phyloP scores from a whole-genome alignment of 1,140 invertebrate genomes.

The Pentalonia nigronervosa region DNA sequence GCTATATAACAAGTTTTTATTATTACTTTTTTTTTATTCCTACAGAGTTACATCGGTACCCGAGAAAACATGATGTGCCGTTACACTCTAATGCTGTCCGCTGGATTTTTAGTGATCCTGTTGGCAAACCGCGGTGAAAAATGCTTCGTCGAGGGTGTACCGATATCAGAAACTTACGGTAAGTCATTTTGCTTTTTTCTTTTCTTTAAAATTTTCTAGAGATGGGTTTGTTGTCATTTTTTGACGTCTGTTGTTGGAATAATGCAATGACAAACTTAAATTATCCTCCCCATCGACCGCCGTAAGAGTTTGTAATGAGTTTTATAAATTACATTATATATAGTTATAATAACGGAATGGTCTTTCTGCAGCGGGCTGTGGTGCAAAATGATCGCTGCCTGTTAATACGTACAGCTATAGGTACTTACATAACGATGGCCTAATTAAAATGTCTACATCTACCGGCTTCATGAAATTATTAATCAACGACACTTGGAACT shows the following conservation, averaged over 20 bases:
- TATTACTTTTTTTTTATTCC: neutral
- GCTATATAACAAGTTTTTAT: neutral
- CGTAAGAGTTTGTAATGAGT: neutral
- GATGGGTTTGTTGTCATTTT: neutral
- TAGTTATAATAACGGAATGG: neutral
- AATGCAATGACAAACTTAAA: neutral
- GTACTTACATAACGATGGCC: neutral
- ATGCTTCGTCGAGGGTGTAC: slow-evolving; percentile 27
- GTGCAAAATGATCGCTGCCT: neutral
- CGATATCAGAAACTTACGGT: slow-evolving; percentile 50
- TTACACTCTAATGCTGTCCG: slow-evolving; percentile 12
- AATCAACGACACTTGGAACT: neutral
- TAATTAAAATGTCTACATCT: neutral
- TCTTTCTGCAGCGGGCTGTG: neutral
- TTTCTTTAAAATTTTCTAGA: neutral
- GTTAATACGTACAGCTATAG: neutral
- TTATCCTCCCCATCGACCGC: neutral
- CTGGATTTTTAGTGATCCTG: neutral
- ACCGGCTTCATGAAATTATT: neutral
- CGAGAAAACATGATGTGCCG: slow-evolving; percentile 1
- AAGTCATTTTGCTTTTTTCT: neutral
- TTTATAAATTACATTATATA: neutral
- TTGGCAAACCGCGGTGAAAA: slow-evolving; percentile 32
- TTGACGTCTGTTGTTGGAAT: neutral
- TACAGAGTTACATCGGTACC: neutral